A percentile compares a stretch with the other conserved stretches of the same genome.
Evolutionary conservation across 2,113 vertebrate species (phyloP).

Genomic region (Coptodon rendalli): DNA sequence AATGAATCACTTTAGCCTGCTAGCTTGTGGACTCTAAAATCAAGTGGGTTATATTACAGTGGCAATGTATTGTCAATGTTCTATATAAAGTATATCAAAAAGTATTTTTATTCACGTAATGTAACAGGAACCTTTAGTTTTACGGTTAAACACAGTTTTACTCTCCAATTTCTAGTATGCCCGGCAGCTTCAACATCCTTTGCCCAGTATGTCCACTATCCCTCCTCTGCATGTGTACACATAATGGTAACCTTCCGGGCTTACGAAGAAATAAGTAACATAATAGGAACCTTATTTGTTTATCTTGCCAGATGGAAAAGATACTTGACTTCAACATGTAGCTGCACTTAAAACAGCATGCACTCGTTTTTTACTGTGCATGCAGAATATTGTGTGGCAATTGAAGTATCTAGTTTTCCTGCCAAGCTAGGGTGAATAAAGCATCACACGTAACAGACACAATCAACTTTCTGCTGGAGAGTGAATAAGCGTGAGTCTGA

Average conservation of each 20-base stretch:
- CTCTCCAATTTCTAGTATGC: not conserved
- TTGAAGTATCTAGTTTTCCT: not conserved
- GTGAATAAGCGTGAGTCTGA: not conserved
- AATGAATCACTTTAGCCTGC: not conserved
- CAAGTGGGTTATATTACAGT: not conserved
- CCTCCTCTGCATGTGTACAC: not conserved
- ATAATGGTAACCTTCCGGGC: not conserved
- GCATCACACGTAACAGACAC: not conserved
- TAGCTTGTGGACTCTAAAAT: not conserved
- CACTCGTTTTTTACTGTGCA: not conserved
- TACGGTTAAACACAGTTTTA: accelerated
- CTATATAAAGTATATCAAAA: not conserved
- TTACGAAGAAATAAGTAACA: not conserved
- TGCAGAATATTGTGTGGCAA: not conserved
- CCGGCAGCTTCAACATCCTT: not conserved
- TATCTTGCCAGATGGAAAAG: not conserved
- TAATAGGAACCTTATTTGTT: not conserved
- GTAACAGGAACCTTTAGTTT: not conserved
- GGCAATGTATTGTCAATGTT: not conserved
- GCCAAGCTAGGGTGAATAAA: not conserved
- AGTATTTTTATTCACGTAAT: not conserved
- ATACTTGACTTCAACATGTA: not conserved
- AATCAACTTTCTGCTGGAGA: not conserved
- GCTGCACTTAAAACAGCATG: not conserved
- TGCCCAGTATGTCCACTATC: not conserved